A percentile compares a stretch with the other conserved stretches of the same genome.
Evolutionary conservation across 2,888 invertebrate genomes (phyloP).

Genomic region (Tetanocera ferruginea): DNA sequence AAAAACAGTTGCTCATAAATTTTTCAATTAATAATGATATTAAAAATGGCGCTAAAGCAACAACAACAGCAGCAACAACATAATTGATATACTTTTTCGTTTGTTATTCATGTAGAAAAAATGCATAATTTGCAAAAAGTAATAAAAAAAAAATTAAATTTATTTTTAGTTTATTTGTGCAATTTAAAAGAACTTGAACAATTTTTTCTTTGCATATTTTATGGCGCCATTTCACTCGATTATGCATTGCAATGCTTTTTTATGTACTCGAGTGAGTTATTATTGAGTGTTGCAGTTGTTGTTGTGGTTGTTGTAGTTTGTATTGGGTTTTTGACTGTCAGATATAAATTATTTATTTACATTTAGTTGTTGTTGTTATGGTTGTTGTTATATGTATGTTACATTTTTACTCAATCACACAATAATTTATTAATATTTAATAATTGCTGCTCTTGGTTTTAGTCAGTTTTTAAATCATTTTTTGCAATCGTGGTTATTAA

Average conservation of each 20-base stretch:
- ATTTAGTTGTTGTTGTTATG: background rate
- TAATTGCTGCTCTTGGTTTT: background rate
- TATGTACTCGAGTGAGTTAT: background rate
- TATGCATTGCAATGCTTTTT: background rate
- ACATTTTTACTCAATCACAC: conserved; percentile 1
- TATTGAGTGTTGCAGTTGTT: conserved; percentile 26
- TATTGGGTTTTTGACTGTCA: background rate
- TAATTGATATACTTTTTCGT: too few species aligned
- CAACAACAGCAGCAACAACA: too few species aligned
- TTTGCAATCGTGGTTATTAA: background rate
- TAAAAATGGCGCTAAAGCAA: too few species aligned
- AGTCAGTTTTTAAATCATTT: background rate
- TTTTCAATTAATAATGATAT: too few species aligned
- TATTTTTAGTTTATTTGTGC: too few species aligned
- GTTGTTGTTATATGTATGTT: background rate
- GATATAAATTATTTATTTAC: background rate
- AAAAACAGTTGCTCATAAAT: too few species aligned
- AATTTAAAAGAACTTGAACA: too few species aligned
- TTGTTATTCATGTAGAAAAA: too few species aligned
- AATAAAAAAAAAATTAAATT: too few species aligned
- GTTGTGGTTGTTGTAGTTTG: background rate
- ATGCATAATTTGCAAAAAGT: too few species aligned
- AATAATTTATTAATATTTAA: conserved; percentile 1
- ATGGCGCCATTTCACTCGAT: too few species aligned
- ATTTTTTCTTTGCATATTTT: too few species aligned